phyloP scores from a whole-genome alignment of 2,888 invertebrate species.

The Melanostoma scalare region DNA sequence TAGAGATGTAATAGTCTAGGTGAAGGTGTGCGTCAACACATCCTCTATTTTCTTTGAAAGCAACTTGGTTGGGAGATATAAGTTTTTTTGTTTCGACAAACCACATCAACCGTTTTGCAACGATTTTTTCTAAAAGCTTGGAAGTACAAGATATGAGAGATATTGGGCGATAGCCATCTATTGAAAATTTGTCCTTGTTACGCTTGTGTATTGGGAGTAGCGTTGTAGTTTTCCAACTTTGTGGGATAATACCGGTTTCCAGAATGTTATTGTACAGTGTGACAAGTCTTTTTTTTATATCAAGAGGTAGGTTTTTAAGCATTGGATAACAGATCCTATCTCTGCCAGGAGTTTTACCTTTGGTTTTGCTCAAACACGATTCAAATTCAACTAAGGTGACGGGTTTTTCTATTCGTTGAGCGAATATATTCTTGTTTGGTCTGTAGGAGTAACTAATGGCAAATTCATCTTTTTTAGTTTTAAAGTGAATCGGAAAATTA shows the following conservation, averaged over 20 bases:
- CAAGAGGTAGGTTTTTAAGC: constrained; percentile 17
- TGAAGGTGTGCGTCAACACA: constrained; percentile 46
- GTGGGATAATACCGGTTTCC: constrained; percentile 10
- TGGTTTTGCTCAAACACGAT: constrained; percentile 11
- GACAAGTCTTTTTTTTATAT: constrained; percentile 11
- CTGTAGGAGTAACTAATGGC: background rate
- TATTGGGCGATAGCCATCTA: constrained; percentile 6
- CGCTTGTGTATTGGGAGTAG: constrained; percentile 7
- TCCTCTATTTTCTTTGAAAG: constrained; percentile 50
- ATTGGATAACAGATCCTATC: constrained; percentile 29
- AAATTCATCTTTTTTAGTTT: constrained; percentile 5
- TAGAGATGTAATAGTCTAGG: constrained; percentile 35
- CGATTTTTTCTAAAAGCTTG: constrained; percentile 24
- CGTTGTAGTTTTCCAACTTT: constrained; percentile 21
- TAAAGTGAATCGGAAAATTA: background rate
- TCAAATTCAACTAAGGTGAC: constrained; percentile 15
- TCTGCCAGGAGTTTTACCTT: constrained; percentile 26
- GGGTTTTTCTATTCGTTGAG: background rate
- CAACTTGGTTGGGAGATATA: constrained; percentile 31
- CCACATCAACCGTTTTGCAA: constrained; percentile 13
- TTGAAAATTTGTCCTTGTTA: background rate
- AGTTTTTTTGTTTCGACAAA: constrained; percentile 26
- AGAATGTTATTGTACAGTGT: constrained; percentile 12
- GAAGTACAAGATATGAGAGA: constrained; percentile 24
- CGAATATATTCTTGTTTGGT: background rate